phyloP scores from a whole-genome alignment of 2,888 invertebrate genomes.

The Tetheella fluctuosa region DNA sequence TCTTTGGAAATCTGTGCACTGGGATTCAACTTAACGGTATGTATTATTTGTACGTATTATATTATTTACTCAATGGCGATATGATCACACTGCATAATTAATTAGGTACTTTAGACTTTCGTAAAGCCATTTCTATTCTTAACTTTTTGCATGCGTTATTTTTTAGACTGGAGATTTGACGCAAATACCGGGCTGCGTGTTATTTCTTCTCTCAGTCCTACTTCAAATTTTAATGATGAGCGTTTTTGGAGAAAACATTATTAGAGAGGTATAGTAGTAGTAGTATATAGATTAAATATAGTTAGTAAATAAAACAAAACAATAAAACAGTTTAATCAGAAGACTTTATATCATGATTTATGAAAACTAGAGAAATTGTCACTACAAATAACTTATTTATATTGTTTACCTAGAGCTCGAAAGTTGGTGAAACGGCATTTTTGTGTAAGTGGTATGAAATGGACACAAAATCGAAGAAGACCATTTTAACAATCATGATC shows the following conservation, averaged over 20 bases:
- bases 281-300: no score
- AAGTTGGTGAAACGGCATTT: slow-evolving; percentile 62
- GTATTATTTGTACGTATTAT: slow-evolving; percentile 9
- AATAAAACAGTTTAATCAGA: no score
- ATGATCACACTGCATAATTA: no score
- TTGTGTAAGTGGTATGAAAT: slow-evolving; percentile 64
- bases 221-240: slow-evolving; percentile 71
- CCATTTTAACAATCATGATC: slow-evolving; percentile 57
- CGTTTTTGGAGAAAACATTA: slow-evolving; percentile 66
- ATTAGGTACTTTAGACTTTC: no score
- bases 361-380: no score
- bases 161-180: slow-evolving; percentile 43
- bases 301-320: no score
- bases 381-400: neutral
- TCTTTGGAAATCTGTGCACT: slow-evolving; percentile 73
- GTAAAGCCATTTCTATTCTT: no score
- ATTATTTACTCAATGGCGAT: no score
- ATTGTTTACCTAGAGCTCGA: slow-evolving; percentile 51
- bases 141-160: slow-evolving; percentile 13
- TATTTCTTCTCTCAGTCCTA: slow-evolving; percentile 61
- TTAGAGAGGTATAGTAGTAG: slow-evolving; percentile 66
- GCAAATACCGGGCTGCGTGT: slow-evolving; percentile 57
- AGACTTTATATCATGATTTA: no score
- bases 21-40: slow-evolving; percentile 72
- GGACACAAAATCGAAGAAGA: slow-evolving; percentile 59